Conservation (phyloP, 2,888 invertebrate genomes). For the Neocrepidodera transversa region DNA sequence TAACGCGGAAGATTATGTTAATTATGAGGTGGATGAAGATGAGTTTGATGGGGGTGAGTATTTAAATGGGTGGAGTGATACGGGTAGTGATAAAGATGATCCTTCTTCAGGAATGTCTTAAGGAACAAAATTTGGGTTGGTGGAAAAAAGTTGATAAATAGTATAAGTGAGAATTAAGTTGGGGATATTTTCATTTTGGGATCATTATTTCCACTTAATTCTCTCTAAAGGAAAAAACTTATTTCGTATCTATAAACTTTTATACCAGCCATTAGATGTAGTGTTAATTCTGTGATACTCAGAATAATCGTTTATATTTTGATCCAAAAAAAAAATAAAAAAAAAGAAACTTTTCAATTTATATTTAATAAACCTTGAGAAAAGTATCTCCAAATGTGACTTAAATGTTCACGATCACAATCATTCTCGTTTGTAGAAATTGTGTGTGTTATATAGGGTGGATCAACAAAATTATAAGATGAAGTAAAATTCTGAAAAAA, state of each 20-base stretch:
- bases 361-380: slow-evolving; percentile 41
- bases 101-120: slow-evolving; percentile 63
- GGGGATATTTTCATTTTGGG: no score
- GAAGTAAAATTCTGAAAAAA: no score
- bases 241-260: slow-evolving; percentile 56
- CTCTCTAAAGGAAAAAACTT: not conserved
- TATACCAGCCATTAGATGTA: slow-evolving; percentile 62
- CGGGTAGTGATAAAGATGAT: slow-evolving; percentile 58
- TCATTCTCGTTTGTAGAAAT: slow-evolving; percentile 41
- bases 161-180: no score
- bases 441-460: slow-evolving; percentile 13
- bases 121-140: not conserved
- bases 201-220: no score
- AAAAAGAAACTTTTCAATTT: slow-evolving; percentile 29
- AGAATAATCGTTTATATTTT: slow-evolving; percentile 59
- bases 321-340: slow-evolving; percentile 39
- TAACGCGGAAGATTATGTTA: slow-evolving; percentile 48
- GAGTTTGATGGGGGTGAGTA: slow-evolving; percentile 39
- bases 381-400: slow-evolving; percentile 47
- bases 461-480: slow-evolving; percentile 8
- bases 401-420: slow-evolving; percentile 50
- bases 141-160: not conserved
- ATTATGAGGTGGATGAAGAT: slow-evolving; percentile 36
- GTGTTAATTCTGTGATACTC: slow-evolving; percentile 63
- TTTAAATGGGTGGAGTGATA: slow-evolving; percentile 36